Base-by-base conservation (phyloP, 2,113 vertebrate genomes). In the Tragelaphus scriptus region DNA sequence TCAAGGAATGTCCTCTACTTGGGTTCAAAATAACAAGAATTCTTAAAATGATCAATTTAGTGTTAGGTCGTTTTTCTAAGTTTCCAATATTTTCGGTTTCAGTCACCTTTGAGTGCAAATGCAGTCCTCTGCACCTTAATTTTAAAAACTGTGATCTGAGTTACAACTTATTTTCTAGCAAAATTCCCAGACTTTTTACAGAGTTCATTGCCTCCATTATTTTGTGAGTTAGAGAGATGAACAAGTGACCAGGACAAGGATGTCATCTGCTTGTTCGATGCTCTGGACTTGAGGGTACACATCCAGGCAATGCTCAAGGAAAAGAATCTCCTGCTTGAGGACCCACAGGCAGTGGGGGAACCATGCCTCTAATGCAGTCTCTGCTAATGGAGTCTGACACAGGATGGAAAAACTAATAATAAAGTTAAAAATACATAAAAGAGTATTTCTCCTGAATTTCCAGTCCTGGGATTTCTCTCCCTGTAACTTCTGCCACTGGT, bases 281-380 rank as follows among this genome's bases (percentile, higher is more conserved):
- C 51, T 53, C 28, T n/a, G 28, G 13, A 19, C 26, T 36, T 6
- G 3, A 56, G 47, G 23, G 2, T 3, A 21, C 23, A 23, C 7
- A 3, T 15, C 2, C 3, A 0, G 40, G 3, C 0, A 4, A 11
- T 9, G 7, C 53, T 21, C 21, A 1, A 23, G 30, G 36, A 0
- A 11, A 63, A 56, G 40, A 55, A 28, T 0, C 6, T 25, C 30
- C 1, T 4, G 28, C 4, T 11, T 77, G 40, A 40, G 21, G 7
- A 30, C 47, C 9, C 44, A 7, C 12, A 26, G 17, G 30, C 17
- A 21, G 17, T 1, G 14, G 4, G 2, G 2, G 1, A 71, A 7
- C 2, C 10, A 15, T 0, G 1, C 7, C 0, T 9, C 15, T 44
- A 17, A 25, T 3, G 23, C 7, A 7, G 19, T 16, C n/a, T 49